Conservation (phyloP, 92 coral and sea anemone genomes). For the Epizoanthus rinbou region DNA sequence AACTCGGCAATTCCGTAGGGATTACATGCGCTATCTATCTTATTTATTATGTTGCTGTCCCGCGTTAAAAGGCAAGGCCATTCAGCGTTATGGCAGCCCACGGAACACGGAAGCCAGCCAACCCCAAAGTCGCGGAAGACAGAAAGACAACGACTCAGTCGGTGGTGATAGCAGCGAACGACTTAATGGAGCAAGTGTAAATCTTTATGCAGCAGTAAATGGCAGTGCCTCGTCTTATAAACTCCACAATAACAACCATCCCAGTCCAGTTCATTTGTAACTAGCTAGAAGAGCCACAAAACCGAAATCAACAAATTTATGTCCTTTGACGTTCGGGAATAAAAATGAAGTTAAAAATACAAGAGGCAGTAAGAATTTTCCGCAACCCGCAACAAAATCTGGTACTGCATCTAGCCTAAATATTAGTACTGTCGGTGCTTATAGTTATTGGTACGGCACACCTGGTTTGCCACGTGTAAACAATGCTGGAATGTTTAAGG, state of each 20-base stretch:
- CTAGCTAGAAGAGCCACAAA: not conserved
- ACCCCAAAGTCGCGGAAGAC: not conserved
- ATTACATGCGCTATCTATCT: conserved; percentile 70
- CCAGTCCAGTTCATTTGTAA: not conserved
- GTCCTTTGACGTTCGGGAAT: too few species aligned
- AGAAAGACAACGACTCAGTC: conserved; percentile 6
- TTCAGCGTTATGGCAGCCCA: conserved; percentile 23
- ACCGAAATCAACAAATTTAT: not conserved
- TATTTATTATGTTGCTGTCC: conserved; percentile 74
- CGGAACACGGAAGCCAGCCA: conserved; percentile 35
- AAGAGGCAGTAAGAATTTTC: too few species aligned
- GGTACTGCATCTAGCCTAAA: too few species aligned
- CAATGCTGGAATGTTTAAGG: too few species aligned
- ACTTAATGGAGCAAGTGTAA: conserved; percentile 15
- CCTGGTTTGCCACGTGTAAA: too few species aligned
- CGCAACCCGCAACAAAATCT: too few species aligned
- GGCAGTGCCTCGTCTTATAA: not conserved
- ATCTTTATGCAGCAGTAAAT: conserved; percentile 1
- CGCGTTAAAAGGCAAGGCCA: not conserved
- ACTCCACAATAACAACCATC: not conserved
- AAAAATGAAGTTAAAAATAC: too few species aligned
- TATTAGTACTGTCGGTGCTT: too few species aligned
- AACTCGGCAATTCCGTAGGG: conserved; percentile 57
- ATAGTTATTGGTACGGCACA: too few species aligned
- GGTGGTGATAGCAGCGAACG: conserved; percentile 6